Conservation (phyloP, 2,888 invertebrate species). For the Dryadula phaetusa region DNA sequence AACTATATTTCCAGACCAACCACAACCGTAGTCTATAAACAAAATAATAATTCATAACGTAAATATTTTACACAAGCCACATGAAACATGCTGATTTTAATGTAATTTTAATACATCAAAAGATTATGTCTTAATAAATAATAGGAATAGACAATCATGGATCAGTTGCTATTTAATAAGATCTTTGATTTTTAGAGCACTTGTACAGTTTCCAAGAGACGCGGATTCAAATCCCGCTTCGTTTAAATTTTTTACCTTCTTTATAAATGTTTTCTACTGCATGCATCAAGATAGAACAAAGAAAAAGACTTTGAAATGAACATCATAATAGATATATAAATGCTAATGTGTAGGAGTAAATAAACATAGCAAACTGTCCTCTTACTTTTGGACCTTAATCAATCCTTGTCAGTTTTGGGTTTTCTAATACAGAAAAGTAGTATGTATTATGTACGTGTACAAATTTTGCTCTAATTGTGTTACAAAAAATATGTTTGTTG, state of each 20-base stretch:
- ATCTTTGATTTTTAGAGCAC: no score
- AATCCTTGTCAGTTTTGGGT: slow-evolving; percentile 15
- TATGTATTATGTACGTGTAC: no score
- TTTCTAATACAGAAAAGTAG: background rate
- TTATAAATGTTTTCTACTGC: no score
- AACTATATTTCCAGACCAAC: slow-evolving; percentile 7
- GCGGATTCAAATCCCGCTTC: no score
- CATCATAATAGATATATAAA: background rate
- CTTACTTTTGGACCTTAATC: background rate
- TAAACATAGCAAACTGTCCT: slow-evolving; percentile 2
- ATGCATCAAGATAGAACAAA: background rate
- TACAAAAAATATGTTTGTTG: background rate
- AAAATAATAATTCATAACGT: slow-evolving; percentile 17
- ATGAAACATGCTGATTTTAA: background rate
- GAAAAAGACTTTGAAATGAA: background rate
- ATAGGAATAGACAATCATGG: background rate
- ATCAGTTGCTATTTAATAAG: background rate
- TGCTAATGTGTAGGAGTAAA: background rate
- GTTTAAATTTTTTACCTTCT: no score
- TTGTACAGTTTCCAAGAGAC: no score
- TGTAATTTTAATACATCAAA: background rate
- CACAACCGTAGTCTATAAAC: slow-evolving; percentile 1
- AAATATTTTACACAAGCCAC: slow-evolving; percentile 6
- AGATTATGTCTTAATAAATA: slow-evolving; percentile 6
- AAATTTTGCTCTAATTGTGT: background rate